Percentiles rank a stretch among this genome's conserved stretches.
Evolutionary conservation across 2,113 vertebrate genomes (phyloP).

Genomic region (Myotis yumanensis): DNA sequence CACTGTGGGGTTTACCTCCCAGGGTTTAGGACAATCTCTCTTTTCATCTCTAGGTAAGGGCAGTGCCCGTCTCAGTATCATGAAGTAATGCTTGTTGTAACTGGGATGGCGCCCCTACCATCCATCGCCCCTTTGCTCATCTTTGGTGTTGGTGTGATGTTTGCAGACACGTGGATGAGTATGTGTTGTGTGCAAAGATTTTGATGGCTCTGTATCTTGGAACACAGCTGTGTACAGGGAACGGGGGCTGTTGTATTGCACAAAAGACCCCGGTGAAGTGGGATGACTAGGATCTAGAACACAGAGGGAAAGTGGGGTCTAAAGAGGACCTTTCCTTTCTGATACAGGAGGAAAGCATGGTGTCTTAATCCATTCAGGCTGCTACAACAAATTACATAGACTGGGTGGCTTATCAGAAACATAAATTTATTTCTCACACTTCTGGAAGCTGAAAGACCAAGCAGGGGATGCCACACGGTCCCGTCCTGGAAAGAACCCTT

Average conservation of each 20-base stretch:
- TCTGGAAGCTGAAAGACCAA: too few relatives aligned
- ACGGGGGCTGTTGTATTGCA: too few relatives aligned
- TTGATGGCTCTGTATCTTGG: background rate
- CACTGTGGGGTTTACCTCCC: background rate
- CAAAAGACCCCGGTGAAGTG: background rate
- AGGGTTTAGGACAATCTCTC: background rate
- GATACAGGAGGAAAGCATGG: background rate
- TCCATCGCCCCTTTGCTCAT: background rate
- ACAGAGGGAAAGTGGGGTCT: background rate
- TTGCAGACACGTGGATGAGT: background rate
- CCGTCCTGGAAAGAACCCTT: too few relatives aligned
- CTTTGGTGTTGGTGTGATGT: background rate
- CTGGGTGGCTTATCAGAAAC: too few relatives aligned
- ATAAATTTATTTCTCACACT: too few relatives aligned
- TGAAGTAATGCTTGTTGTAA: background rate
- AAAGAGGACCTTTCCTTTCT: background rate
- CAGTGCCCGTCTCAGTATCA: background rate
- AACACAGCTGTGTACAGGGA: background rate
- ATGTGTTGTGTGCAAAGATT: background rate
- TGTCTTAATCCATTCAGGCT: background rate
- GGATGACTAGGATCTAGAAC: background rate
- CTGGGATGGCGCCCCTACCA: background rate
- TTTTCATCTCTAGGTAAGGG: background rate
- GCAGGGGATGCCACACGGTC: too few relatives aligned
- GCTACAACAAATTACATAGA: too few relatives aligned